Evolutionary conservation across 1,140 invertebrate species (phyloP).

Genomic region (Macrostomum lignano): DNA sequence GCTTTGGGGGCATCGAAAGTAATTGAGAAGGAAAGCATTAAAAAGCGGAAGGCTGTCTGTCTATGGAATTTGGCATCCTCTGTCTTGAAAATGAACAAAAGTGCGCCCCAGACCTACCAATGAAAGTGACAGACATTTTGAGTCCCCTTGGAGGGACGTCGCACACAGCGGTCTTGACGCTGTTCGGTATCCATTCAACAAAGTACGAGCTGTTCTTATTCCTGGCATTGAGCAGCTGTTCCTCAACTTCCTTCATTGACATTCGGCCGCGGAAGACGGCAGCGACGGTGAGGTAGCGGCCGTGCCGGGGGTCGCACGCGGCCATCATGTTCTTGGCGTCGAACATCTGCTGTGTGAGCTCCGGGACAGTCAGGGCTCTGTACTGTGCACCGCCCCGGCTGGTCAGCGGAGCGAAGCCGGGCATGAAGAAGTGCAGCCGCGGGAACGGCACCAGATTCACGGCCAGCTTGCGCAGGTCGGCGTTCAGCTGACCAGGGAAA

Average conservation of each 20-base stretch:
- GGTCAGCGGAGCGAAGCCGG: constrained; percentile 41
- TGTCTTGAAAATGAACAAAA: not conserved
- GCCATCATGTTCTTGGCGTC: constrained; percentile 42
- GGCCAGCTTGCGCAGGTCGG: constrained; percentile 42
- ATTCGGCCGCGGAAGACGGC: constrained; percentile 29
- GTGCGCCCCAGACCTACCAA: constrained; percentile 3
- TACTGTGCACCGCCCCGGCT: constrained; percentile 31
- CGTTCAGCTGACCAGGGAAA: constrained; percentile 50
- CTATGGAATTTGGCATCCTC: constrained; percentile 2
- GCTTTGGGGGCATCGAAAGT: not conserved
- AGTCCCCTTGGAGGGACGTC: constrained; percentile 7
- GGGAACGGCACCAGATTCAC: constrained; percentile 51
- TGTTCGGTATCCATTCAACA: constrained; percentile 23
- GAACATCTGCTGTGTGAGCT: constrained; percentile 34
- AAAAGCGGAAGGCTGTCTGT: not conserved
- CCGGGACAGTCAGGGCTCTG: constrained; percentile 19
- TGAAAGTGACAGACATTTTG: constrained; percentile 40
- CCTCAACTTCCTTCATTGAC: constrained; percentile 30
- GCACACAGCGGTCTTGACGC: constrained; percentile 7
- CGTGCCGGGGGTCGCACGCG: constrained; percentile 37
- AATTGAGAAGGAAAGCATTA: not conserved
- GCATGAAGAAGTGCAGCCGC: constrained; percentile 47
- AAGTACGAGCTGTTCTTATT: constrained; percentile 33
- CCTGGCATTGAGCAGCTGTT: constrained; percentile 43
- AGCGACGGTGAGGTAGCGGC: constrained; percentile 35